phyloP scores from a whole-genome alignment of 2,113 vertebrate species.

The Caretta caretta region DNA sequence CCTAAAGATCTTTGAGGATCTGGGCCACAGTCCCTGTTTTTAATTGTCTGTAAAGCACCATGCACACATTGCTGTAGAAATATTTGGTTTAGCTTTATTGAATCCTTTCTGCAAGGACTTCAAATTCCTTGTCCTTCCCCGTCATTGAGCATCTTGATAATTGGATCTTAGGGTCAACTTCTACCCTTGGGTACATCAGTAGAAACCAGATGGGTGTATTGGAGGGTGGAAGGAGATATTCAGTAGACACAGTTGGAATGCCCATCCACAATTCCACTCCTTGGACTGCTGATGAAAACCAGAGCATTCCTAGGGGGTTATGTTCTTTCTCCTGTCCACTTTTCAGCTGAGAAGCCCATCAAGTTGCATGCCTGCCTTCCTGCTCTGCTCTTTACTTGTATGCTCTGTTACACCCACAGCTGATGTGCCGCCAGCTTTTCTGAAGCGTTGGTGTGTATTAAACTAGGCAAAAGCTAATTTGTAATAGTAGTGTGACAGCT shows the following conservation, averaged over 20 bases:
- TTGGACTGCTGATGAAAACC: fast-evolving
- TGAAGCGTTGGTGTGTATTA: not conserved
- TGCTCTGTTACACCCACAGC: not conserved
- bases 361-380: not conserved
- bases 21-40: not conserved
- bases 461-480: not conserved
- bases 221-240: not conserved
- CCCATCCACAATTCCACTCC: fast-evolving
- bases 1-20: not conserved
- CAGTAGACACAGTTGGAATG: not conserved
- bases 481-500: not conserved
- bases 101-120: not conserved
- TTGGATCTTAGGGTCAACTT: not conserved
- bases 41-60: not conserved
- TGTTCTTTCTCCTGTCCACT: not conserved
- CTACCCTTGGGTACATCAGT: not conserved
- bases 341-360: not conserved
- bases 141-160: not conserved
- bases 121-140: not conserved
- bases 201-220: not conserved
- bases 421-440: not conserved
- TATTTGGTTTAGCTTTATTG: not conserved
- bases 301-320: not conserved
- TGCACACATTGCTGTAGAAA: not conserved
- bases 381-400: not conserved